Base-by-base conservation (phyloP, 2,797 vertebrate genomes). In the Cyclura pinguis region DNA sequence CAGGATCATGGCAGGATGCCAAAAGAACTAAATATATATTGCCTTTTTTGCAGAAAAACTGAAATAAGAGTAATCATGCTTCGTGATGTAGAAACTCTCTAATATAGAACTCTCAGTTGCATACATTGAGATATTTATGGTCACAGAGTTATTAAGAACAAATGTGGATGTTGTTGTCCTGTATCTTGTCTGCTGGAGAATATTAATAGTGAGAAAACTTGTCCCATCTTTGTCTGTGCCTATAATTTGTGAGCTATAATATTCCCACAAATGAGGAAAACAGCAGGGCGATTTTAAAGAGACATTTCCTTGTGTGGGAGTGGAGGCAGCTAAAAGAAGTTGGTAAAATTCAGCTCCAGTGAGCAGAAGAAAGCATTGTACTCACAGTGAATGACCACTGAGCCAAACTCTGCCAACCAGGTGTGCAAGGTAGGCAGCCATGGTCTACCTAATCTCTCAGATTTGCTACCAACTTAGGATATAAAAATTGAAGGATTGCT, bases 161-260 rank as follows among this genome's bases (percentile, higher is more conserved):
- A 80, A 78, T 35, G 42, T 73, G n/a, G 64, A 42, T 55, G 50
- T 29, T 32, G 67, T 32, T 24, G 80, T 82, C 67, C 22, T 57
- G 80, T 9, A 4, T 72, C 20, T 32, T 55, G 55, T 72, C 85
- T 82, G 29, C 72, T 76, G 69, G 24, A 18, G 57, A 85, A 74
- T 81, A 86, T 81, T 86, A 86, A 90, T 81, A 64, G 38, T 73
- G 73, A 47, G 77, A 80, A 81, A 62, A 74, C 32, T 10, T 74
- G 35, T 81, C 78, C 73, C 67, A 27, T 74, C 84, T 81, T 90
- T 64, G 35, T 73, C 64, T 47, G 13, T 1, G 55, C 16, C 67
- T 50, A 86, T 90, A 86, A 86, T 74, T 59, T 86, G 77, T 52
- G 32, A 59, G 85, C 42, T 64, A 47, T 13, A 52, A 86, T 74